Evolutionary conservation across 37 sponge, comb jelly and placozoan species (phyloP), one percentile per base, ranked within the genome.

Genomic region (Chondrosia reniformis): DNA sequence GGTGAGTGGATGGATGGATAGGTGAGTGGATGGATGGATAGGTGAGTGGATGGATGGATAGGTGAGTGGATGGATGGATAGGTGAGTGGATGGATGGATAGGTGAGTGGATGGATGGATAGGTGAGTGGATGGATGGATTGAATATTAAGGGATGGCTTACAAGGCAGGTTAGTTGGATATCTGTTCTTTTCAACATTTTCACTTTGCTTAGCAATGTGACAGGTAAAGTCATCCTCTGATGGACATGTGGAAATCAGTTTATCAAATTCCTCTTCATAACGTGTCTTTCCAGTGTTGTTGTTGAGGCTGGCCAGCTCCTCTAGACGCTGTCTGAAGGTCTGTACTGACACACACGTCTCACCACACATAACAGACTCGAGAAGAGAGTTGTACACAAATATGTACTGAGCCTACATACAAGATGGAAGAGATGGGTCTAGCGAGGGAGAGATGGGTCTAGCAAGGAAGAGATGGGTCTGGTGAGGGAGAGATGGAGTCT

Each of bases 341-440:
- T 69, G 72, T 25, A 69, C 87, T 17, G 80, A 63, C 58, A 91
- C 80, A 39, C 82, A 84, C 27, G 76, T 88, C 67, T 92, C 87
- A 32, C 89, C 90, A 59, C 93, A 92, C 84, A 83, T 88, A n/a
- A 92, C 82, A 27, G 93, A 75, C 84, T 92, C 93, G 72, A 88
- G 78, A 19, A 92, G 39, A 32, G 93, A 81, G 27, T 92, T 85
- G 52, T 92, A 89, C 69, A 92, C 72, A 79, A 92, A 92, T 33
- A 81, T 81, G 65, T 92, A 92, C 66, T 92, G 93, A 1, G 84
- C 44, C 88, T 90, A 43, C 24, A 76, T 27, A 5, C 41, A 46
- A 25, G 21, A 55, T 24, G 62, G 42, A 58, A 43, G 62, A 9
- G 43, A 46, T 36, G 22, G 57, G 8, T 33, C 0, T 65, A 22